phyloP scores from a whole-genome alignment of 2,797 vertebrate species.

The Micropoecilia bifurca region DNA sequence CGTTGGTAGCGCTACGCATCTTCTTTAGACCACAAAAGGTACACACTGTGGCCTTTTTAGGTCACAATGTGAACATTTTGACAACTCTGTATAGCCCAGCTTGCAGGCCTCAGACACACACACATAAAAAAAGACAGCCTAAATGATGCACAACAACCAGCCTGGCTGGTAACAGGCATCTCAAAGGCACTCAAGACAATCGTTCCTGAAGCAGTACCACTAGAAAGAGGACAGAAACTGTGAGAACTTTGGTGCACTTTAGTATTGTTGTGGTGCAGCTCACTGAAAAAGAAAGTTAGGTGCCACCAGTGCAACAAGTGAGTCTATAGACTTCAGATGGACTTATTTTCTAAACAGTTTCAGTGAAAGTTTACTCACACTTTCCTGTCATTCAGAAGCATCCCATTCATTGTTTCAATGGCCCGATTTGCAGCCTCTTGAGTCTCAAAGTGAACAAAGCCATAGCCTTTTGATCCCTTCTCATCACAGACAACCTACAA shows the following conservation, averaged over 20 bases:
- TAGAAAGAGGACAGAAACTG: neutral
- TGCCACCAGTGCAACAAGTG: slow-evolving; percentile 2
- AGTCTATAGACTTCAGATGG: neutral
- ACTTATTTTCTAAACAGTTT: neutral
- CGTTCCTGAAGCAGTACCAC: neutral
- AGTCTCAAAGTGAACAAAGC: slow-evolving; percentile 98
- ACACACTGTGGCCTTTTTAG: neutral
- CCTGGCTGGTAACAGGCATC: neutral
- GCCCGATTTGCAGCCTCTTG: slow-evolving; percentile 92
- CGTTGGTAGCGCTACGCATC: too few species aligned
- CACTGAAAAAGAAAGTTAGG: neutral
- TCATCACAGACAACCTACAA: slow-evolving; percentile 93
- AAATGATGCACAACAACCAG: neutral
- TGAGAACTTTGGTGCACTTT: neutral
- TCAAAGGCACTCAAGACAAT: neutral
- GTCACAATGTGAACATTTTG: neutral
- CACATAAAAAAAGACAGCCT: neutral
- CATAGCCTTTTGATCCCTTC: slow-evolving; percentile 94
- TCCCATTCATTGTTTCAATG: slow-evolving; percentile 96
- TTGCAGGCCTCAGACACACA: neutral
- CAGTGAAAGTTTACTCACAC: slow-evolving; percentile 85
- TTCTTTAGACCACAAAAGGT: too few species aligned
- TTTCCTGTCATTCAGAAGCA: slow-evolving; percentile 97
- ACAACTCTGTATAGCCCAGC: neutral
- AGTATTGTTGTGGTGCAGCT: neutral